Base-by-base conservation (phyloP, 2,797 vertebrate species). In the Holocentrus rufus region DNA sequence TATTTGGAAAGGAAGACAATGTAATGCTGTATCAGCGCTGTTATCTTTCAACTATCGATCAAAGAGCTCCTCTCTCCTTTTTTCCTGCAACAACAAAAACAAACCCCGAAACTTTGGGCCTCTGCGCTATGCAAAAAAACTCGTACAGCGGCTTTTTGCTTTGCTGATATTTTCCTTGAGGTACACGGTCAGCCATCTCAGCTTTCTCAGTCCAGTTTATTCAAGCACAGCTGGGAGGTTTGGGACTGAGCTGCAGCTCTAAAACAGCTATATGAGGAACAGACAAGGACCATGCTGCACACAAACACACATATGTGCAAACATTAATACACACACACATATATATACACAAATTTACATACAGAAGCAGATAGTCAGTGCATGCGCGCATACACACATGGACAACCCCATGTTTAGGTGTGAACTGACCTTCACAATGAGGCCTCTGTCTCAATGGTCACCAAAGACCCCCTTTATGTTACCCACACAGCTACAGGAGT, bases 351-450 rank as follows among this genome's bases (percentile, higher is more conserved):
- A 4, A n/a, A 59, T 52, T 62, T 57, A 69, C 27, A 46, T 18
- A 46, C 8, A 1, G 44, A 34, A 52, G 22, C 22, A 60, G 53
- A 27, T 17, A 58, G 15, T 36, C 50, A 47, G 15, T 42, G 66
- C 36, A 74, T 20, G 8, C n/a, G 66, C 31, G 27, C 13, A 25
- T 10, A 54, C 7, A 44, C 34, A 18, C 52, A 67, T 20, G 23
- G 30, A 53, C 64, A 44, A 34, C 27, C n/a, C 53, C 42, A 64
- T 60, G 31, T 22, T 9, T 72, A 62, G 74, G 61, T 65, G 50
- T 59, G 60, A 68, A 36, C 49, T 62, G 52, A 73, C 39, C 70
- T 70, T 60, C 52, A 89, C 81, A 90, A 85, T 84, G 83, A 72
- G 44, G n/a, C 15, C 42, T 65, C 74, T 76, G 75, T 90, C 74